Evolutionary conservation across 2,797 vertebrate species (phyloP).

Genomic region (Carcharodon carcharias): DNA sequence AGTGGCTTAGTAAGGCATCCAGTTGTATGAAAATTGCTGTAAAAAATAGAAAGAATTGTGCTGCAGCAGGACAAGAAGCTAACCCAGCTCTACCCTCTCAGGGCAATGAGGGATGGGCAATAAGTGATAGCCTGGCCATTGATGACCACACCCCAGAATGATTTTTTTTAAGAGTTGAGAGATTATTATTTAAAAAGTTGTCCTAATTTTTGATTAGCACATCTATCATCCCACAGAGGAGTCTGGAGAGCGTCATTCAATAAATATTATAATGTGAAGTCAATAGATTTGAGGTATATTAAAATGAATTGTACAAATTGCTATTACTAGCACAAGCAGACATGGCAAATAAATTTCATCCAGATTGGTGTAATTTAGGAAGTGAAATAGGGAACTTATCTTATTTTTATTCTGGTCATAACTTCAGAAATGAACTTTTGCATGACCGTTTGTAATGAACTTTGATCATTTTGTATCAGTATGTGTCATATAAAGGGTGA

Average conservation of each 20-base stretch:
- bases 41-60: not conserved
- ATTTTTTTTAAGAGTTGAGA: not conserved
- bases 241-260: not conserved
- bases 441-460: not conserved
- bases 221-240: no score
- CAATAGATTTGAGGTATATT: not conserved
- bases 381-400: not conserved
- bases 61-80: not conserved
- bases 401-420: not conserved
- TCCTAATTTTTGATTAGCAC: not conserved
- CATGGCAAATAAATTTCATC: not conserved
- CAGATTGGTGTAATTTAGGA: not conserved
- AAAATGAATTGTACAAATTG: not conserved
- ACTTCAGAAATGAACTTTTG: not conserved
- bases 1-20: not conserved
- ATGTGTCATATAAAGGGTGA: not conserved
- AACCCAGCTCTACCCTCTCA: not conserved
- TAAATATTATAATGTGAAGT: not conserved
- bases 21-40: not conserved
- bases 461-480: not conserved
- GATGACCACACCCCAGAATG: not conserved
- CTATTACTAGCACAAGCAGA: not conserved
- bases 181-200: not conserved
- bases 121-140: not conserved
- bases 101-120: not conserved